Percentiles rank a stretch among this genome's conserved stretches.
Evolutionary conservation across 2,888 invertebrate species (phyloP).

Genomic region (Sminthurinus aureus): DNA sequence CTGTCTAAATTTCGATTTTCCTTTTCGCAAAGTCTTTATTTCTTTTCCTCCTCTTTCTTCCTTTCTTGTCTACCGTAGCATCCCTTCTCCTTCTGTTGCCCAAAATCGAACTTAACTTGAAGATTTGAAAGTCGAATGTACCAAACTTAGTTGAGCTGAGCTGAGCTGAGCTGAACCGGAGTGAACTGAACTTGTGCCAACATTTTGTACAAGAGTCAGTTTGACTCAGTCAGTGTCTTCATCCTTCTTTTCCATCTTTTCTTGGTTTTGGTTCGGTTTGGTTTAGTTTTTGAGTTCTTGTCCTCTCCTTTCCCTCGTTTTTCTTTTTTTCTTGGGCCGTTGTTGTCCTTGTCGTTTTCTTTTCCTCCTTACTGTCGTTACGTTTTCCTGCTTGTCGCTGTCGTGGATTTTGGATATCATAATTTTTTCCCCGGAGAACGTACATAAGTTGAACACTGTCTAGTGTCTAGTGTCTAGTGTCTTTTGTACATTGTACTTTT

Average conservation of each 20-base stretch:
- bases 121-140: too few relatives aligned
- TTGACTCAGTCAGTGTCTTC: not conserved
- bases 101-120: too few relatives aligned
- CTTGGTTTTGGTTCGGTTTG: not conserved
- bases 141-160: too few relatives aligned
- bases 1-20: not conserved
- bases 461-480: too few relatives aligned
- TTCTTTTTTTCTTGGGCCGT: not conserved
- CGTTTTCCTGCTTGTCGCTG: not conserved
- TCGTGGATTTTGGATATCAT: not conserved
- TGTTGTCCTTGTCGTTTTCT: not conserved
- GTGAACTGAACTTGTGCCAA: too few relatives aligned
- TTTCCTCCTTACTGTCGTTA: not conserved
- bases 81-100: not conserved
- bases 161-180: too few relatives aligned
- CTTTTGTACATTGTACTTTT: too few relatives aligned
- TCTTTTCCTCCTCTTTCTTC: slow-evolving; percentile 12
- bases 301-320: not conserved
- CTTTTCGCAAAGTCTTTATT: not conserved
- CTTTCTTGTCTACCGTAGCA: not conserved
- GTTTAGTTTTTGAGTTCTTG: not conserved
- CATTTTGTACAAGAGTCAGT: not conserved
- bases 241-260: not conserved
- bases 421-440: not conserved
- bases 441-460: not conserved